Base-by-base conservation (phyloP, 2,113 vertebrate genomes). In the Lepus timidus region DNA sequence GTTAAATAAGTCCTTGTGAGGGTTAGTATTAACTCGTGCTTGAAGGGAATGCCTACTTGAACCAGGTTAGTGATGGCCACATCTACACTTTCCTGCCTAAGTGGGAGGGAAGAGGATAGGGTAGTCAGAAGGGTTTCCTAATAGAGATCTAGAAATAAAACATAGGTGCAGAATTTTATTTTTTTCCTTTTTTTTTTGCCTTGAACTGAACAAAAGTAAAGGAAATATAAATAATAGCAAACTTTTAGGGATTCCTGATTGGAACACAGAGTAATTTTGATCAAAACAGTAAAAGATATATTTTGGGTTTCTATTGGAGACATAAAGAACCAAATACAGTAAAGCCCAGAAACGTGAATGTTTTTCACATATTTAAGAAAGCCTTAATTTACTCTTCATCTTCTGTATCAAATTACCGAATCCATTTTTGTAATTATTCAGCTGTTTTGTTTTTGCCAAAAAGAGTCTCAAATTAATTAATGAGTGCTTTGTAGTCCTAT, bases 1-100 rank as follows among this genome's bases (percentile, higher is more conserved):
- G 96, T 97, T 97, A 98, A 97, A 96, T 85, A 95, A 88, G 93
- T 90, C 73, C 94, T 97, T 83, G 55, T 89, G 95, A 91, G 96
- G 93, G 91, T 96, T 85, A 97, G 82, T 49, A 58, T 25, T 97
- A 93, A 96, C 85, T 97, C 49, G 82, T 31, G 36, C 82, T 95
- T 79, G 76, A 93, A 97, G 95, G 82, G 83, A 93, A 90, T 31
- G 75, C 73, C 44, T 9, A 2, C 31, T 80, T 87, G 39, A 4
- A 78, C 71, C 1, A 0, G 39, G 88, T 36, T n/a, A 88, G 29
- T 62, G 39, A 31, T 61, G 58, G 2, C 23, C 22, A 20, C 91
- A 19, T 58, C 92, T 39, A 64, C 0, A 0, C 55, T 86, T 76
- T 76, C 94, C 96, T 85, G 83, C 78, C 6, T 20, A 92, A 93